Percentiles rank a stretch among this genome's conserved stretches.
These are phyloP conservation scores for Littorina saxatilis DNA, from an alignment of 1,140 invertebrate genomes.

Conservation along the genomic window DNA sequence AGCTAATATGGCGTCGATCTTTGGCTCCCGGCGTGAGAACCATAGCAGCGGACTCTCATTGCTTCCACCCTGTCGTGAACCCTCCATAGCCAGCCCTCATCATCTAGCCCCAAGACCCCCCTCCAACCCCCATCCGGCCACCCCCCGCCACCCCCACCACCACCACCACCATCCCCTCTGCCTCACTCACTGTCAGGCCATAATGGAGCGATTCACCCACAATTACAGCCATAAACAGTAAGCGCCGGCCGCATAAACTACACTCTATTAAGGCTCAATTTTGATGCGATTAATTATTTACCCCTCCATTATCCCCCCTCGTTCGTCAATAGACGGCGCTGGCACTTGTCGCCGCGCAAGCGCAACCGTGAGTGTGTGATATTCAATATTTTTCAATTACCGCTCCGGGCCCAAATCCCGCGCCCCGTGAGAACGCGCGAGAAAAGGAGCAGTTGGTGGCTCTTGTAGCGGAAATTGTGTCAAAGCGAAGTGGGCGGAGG, in stretches of 20 bases:
- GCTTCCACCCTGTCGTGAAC: background rate
- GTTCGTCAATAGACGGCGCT: conserved; percentile 25
- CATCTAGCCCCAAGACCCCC: too few species aligned
- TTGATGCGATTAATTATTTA: conserved; percentile 38
- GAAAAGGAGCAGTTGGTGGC: conserved; percentile 25
- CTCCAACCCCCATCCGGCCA: background rate
- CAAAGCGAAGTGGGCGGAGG: conserved; percentile 15
- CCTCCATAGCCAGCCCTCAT: too few species aligned
- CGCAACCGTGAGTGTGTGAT: conserved; percentile 23
- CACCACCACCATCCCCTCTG: too few species aligned
- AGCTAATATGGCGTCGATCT: too few species aligned
- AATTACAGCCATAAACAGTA: conserved; percentile 21
- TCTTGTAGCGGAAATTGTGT: conserved; percentile 23
- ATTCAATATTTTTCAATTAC: conserved; percentile 32
- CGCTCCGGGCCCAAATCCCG: background rate
- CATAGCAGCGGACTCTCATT: too few species aligned
- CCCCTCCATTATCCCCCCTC: conserved; percentile 26
- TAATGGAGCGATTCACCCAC: background rate
- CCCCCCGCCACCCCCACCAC: too few species aligned
- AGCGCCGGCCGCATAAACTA: conserved; percentile 13
- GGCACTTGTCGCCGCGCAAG: conserved; percentile 5
- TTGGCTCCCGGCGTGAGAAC: too few species aligned
- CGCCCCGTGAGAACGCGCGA: conserved; percentile 24
- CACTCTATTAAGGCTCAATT: conserved; percentile 37
- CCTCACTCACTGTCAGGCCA: background rate